A percentile compares a stretch with the other conserved stretches of the same genome.
Evolutionary conservation across 1,140 invertebrate species (phyloP).

Genomic region (Atopsyche davidsoni): DNA sequence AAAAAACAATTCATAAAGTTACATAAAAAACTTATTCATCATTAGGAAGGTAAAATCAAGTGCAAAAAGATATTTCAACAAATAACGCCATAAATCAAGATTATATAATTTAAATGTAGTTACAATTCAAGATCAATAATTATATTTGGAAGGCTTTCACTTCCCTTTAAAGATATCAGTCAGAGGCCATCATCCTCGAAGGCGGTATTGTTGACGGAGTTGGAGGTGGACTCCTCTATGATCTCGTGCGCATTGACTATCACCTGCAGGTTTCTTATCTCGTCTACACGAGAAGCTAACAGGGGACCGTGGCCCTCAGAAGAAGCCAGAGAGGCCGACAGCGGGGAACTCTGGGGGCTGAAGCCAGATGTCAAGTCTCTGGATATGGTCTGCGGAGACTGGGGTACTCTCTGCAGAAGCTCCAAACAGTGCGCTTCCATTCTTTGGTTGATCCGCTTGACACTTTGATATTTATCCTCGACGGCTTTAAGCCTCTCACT

Average conservation of each 20-base stretch:
- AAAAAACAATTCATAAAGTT: no score
- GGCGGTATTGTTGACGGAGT: constrained; percentile 21
- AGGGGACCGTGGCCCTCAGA: constrained; percentile 44
- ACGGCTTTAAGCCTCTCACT: constrained; percentile 52
- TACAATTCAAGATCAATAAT: background rate
- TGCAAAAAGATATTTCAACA: constrained; percentile 3
- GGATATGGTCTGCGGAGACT: constrained; percentile 31
- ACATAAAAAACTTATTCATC: no score
- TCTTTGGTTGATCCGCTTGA: constrained; percentile 60
- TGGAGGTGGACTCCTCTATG: constrained; percentile 23
- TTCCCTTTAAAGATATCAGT: constrained; percentile 17
- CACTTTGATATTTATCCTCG: constrained; percentile 65
- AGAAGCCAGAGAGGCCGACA: constrained; percentile 50
- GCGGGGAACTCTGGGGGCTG: constrained; percentile 44
- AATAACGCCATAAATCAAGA: background rate
- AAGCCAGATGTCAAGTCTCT: constrained; percentile 27
- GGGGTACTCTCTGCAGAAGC: constrained; percentile 37
- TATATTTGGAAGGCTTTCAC: constrained; percentile 7
- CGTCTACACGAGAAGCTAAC: constrained; percentile 24
- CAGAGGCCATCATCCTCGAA: constrained; percentile 25
- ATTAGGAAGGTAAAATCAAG: constrained; percentile 1
- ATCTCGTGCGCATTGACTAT: constrained; percentile 27
- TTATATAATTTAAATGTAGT: background rate
- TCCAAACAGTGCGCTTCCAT: constrained; percentile 64
- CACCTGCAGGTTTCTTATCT: constrained; percentile 29